Base-by-base conservation (phyloP, 1,140 invertebrate species). In the Lerema accius region DNA sequence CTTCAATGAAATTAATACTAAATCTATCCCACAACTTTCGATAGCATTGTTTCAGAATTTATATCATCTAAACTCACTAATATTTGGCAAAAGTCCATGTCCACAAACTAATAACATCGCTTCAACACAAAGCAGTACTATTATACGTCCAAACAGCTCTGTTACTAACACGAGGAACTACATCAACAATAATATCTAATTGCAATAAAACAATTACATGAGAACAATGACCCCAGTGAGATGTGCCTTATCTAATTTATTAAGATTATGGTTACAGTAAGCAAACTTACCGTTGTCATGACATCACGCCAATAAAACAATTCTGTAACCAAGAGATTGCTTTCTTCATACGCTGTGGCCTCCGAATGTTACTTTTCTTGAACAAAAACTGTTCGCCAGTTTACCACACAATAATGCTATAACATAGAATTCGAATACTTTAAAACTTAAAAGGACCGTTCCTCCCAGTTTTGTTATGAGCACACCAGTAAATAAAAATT, bases 31-130 rank as follows among this genome's bases (percentile, higher is more conserved):
- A 48, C 58, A 60, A 32, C 61, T 56, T 17, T 17, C 60, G 40
- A 63, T 58, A 63, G 63, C 11, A 26, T 35, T 39, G 39, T 67
- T 65, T 63, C 9, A 51, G 50, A 48, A 43, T 65, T 68, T 71
- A 46, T 60, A 71, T 75, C n/a, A n/a, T n/a, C n/a, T n/a, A n/a
- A n/a, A n/a, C n/a, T n/a, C n/a, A n/a, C n/a, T n/a, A n/a, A 73
- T 71, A 71, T n/a, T 84, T 87, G 84, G 84, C 84, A 85, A 66
- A 75, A 65, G 65, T 78, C 84, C 84, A 87, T 76, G 45, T 70
- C 65, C 19, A 19, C 19, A 40, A 26, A 39, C 23, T 37, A 2
- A 23, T 23, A 23, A 3, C 19, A 23, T 3, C 19, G 5, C 5
- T 23, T 23, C 5, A 23, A 5, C 19, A 23, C 5, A 3, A 2